Evolutionary conservation across 2,888 invertebrate species (phyloP).

Genomic region (Falcaria lacertinaria): DNA sequence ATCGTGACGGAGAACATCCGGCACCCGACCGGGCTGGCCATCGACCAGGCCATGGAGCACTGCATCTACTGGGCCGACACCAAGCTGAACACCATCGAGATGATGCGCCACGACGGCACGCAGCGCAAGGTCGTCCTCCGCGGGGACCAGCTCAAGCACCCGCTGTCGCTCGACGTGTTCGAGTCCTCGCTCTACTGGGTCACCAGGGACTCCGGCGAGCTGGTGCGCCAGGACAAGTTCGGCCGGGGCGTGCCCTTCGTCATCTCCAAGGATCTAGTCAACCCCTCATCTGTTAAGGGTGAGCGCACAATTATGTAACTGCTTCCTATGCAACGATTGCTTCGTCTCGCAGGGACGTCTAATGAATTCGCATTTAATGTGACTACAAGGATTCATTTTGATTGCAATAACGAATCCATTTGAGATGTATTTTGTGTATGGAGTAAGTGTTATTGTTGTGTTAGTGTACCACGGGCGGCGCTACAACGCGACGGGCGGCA

Average conservation of each 20-base stretch:
- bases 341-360: no score
- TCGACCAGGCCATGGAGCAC: constrained; percentile 94
- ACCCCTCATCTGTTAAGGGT: constrained; percentile 92
- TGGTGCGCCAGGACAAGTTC: constrained; percentile 96
- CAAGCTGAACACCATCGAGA: constrained; percentile 94
- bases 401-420: no score
- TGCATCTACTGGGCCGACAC: constrained; percentile 97
- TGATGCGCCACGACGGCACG: constrained; percentile 89
- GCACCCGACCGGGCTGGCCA: constrained; percentile 92
- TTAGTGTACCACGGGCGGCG: constrained; percentile 89
- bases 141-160: constrained; percentile 87
- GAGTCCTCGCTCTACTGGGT: constrained; percentile 96
- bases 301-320: constrained; percentile 10
- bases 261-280: constrained; percentile 89
- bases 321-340: no score
- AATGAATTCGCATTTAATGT: no score
- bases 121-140: constrained; percentile 85
- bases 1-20: constrained; percentile 90
- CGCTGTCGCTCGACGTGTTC: constrained; percentile 94
- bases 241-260: constrained; percentile 94
- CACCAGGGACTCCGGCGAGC: constrained; percentile 92
- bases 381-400: no score
- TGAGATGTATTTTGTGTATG: constrained; percentile 16
- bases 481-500: constrained; percentile 85
- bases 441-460: constrained; percentile 71